Conservation (phyloP, 2,797 vertebrate species). For the Champsocephalus esox region DNA sequence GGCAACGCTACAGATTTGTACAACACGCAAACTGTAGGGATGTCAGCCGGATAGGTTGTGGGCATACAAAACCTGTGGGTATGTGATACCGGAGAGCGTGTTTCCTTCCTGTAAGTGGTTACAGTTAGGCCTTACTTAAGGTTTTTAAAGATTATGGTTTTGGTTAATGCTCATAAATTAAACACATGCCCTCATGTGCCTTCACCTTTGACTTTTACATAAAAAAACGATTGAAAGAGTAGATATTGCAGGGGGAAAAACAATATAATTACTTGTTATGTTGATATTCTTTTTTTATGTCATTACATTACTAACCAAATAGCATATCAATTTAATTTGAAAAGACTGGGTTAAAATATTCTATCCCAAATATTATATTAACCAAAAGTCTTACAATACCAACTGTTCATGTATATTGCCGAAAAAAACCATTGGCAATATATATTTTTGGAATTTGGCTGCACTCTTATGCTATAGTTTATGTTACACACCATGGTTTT, state of each 20-base stretch:
- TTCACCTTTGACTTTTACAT: neutral
- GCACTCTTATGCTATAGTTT: neutral
- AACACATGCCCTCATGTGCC: neutral
- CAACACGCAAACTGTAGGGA: neutral
- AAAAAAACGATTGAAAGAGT: neutral
- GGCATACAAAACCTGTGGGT: neutral
- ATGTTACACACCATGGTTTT: slow-evolving; percentile 12
- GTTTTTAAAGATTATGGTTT: neutral
- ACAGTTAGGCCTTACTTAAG: neutral
- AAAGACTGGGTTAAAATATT: neutral
- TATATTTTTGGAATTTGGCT: neutral
- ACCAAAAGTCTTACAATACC: too few species aligned
- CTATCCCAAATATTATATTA: too few species aligned
- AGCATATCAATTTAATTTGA: too few species aligned
- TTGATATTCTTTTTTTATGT: neutral
- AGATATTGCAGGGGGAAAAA: neutral
- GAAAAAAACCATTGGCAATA: neutral
- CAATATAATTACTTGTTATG: neutral
- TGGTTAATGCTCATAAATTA: neutral
- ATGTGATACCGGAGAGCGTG: neutral
- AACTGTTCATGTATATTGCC: too few species aligned
- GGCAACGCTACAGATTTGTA: neutral
- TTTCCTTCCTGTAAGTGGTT: neutral
- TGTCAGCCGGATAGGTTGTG: neutral
- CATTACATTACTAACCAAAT: too few species aligned